phyloP scores from a whole-genome alignment of 2,888 invertebrate species.

The Ectemnius continuus region DNA sequence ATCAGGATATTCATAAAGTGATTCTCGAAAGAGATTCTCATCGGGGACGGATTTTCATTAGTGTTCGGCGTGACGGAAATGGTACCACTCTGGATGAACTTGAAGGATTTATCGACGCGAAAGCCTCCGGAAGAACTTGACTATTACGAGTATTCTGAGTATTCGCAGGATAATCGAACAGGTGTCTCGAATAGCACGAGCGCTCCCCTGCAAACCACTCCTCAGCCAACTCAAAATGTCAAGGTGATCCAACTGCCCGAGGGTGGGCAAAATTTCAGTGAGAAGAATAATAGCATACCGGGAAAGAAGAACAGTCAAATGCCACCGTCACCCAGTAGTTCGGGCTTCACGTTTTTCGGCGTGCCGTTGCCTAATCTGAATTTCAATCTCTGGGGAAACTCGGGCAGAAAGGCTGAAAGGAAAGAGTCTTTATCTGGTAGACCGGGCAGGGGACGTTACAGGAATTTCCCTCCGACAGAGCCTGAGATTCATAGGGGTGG shows the following conservation, averaged over 20 bases:
- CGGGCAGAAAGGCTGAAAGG: conserved; percentile 75
- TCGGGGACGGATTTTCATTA: neutral
- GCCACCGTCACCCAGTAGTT: conserved; percentile 80
- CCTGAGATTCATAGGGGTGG: conserved; percentile 87
- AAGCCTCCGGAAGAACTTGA: conserved; percentile 79
- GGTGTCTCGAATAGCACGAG: conserved; percentile 19
- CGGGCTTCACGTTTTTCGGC: conserved; percentile 91
- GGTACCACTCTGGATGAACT: conserved; percentile 80
- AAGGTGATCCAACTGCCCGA: conserved; percentile 55
- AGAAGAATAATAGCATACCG: conserved; percentile 44
- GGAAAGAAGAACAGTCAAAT: conserved; percentile 60
- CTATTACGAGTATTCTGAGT: conserved; percentile 90
- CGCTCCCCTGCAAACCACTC: conserved; percentile 20
- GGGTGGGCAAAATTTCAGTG: neutral
- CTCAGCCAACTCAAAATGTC: conserved; percentile 18
- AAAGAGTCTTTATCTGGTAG: conserved; percentile 64
- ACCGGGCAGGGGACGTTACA: conserved; percentile 72
- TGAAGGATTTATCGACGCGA: conserved; percentile 79
- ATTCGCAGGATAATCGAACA: conserved; percentile 82
- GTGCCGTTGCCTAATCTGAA: conserved; percentile 88
- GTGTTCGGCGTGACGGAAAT: conserved; percentile 81
- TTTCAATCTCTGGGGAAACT: conserved; percentile 82
- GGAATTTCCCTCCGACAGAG: conserved; percentile 78
- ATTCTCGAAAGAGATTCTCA: neutral
- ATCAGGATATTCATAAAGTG: neutral